Percentiles rank a stretch among this genome's conserved stretches.
phyloP scores from a whole-genome alignment of 2,113 vertebrate genomes.

The Falcunculus frontatus region DNA sequence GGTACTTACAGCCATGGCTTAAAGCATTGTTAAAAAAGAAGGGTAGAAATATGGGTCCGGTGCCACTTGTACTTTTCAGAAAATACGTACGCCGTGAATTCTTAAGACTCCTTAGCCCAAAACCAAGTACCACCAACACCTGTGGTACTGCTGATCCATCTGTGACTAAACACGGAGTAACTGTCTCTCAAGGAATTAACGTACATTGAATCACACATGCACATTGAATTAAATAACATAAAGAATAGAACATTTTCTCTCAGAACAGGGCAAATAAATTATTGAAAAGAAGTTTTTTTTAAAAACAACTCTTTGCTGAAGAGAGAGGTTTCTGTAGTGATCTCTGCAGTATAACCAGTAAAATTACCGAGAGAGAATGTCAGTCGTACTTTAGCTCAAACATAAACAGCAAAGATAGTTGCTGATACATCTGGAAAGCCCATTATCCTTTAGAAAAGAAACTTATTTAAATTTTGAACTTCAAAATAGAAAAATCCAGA shows the following conservation, averaged over 20 bases:
- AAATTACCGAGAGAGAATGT: conserved; percentile 14
- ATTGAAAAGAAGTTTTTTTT: neutral
- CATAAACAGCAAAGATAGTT: conserved; percentile 12
- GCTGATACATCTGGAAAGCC: conserved; percentile 9
- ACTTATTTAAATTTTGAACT: neutral
- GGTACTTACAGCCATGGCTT: neutral
- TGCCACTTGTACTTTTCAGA: neutral
- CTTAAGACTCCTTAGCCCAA: neutral
- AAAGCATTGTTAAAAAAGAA: neutral
- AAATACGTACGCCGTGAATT: neutral
- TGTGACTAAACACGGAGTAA: neutral
- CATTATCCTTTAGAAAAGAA: conserved; percentile 31
- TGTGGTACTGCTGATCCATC: neutral
- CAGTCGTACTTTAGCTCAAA: neutral
- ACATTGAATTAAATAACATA: conserved; percentile 13
- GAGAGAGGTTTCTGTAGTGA: neutral
- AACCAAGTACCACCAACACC: neutral
- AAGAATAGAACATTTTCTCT: conserved; percentile 17
- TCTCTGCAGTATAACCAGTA: neutral
- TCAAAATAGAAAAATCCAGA: conserved; percentile 26
- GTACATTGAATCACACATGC: neutral
- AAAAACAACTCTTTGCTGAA: conserved; percentile 23
- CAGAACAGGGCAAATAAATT: conserved; percentile 3
- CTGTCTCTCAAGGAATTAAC: neutral
- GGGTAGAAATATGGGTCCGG: neutral